These are phyloP conservation scores for Limanda limanda DNA, from an alignment of 2,113 vertebrate species.

Conservation along the genomic window DNA sequence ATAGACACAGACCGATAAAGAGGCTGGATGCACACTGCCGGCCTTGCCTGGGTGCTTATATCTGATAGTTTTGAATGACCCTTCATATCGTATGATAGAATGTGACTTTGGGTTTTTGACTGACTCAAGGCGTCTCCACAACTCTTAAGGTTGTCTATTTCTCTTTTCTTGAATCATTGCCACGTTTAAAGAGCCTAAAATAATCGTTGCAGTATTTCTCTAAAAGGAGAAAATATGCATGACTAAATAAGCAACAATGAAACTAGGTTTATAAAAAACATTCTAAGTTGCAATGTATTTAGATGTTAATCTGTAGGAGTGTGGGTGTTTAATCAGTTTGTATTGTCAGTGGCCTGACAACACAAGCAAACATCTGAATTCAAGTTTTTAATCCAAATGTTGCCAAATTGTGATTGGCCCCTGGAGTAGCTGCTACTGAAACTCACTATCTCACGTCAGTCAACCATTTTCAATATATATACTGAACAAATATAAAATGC, in stretches of 20 bases:
- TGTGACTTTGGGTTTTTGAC: constrained; percentile 27
- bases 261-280: too few relatives aligned
- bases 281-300: too few relatives aligned
- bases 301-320: too few relatives aligned
- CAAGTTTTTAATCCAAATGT: too few relatives aligned
- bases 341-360: too few relatives aligned
- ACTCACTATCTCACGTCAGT: too few relatives aligned
- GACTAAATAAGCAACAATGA: not conserved
- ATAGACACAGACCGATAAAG: constrained; percentile 11
- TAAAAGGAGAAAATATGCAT: not conserved
- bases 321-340: too few relatives aligned
- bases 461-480: too few relatives aligned
- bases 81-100: constrained; percentile 30
- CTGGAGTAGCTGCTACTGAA: too few relatives aligned
- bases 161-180: not conserved
- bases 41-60: constrained; percentile 9
- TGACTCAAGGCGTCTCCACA: constrained; percentile 2
- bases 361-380: too few relatives aligned
- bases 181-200: not conserved
- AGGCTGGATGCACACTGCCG: constrained; percentile 35
- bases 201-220: not conserved
- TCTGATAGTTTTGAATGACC: constrained; percentile 41
- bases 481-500: not conserved
- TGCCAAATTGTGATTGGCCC: too few relatives aligned
- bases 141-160: not conserved